These are phyloP conservation scores for pig (Sus scrofa) DNA, from an alignment of 2,113 vertebrate species.

Conservation along the genomic window T2T-Sscrofa CM000824.6:123896501-123897000, in stretches of 20 bases:
- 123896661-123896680: not conserved
- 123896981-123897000: not conserved
- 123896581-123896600: not conserved
- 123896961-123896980: not conserved
- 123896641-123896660: not conserved
- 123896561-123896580: not conserved
- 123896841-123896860: not conserved
- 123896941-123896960: not conserved
- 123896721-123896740: fast-evolving
- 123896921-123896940: not conserved
- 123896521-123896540: not conserved
- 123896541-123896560: not conserved
- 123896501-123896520: not conserved
- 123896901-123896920: not conserved
- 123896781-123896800: conserved; percentile 7
- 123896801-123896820: not conserved
- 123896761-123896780: not conserved
- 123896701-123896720: not conserved
- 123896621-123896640: not conserved
- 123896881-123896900: not conserved
- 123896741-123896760: not conserved
- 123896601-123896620: not conserved
- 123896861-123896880: not conserved
- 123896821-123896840: not conserved
- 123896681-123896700: not conserved